phyloP scores from a whole-genome alignment of 1,140 invertebrate genomes.

The Macrobrachium rosenbergii region DNA sequence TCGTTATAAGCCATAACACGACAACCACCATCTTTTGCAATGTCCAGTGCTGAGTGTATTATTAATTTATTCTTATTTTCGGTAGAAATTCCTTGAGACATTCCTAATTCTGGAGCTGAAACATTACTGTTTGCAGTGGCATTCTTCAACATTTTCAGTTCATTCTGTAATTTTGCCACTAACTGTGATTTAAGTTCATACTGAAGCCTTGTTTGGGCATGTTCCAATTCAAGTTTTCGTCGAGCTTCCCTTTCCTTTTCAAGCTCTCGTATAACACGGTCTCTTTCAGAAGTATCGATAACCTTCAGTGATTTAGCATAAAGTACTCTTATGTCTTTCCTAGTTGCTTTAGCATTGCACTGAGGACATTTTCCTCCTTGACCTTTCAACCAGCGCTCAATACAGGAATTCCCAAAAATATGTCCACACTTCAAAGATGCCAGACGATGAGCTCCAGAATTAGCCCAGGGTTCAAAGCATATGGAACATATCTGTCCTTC shows the following conservation, averaged over 20 bases:
- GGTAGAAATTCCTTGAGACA: background rate
- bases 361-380: conserved; percentile 79
- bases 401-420: conserved; percentile 86
- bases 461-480: conserved; percentile 89
- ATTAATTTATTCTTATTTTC: conserved; percentile 19
- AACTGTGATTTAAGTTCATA: conserved; percentile 70
- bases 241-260: conserved; percentile 71
- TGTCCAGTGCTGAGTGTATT: conserved; percentile 23
- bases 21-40: conserved; percentile 76
- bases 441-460: conserved; percentile 85
- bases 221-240: conserved; percentile 72
- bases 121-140: background rate
- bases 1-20: conserved; percentile 82
- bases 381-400: conserved; percentile 81
- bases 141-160: conserved; percentile 42
- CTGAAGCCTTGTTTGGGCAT: conserved; percentile 68
- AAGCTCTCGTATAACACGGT: conserved; percentile 74
- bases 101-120: background rate
- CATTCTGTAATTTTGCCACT: conserved; percentile 67
- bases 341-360: conserved; percentile 84
- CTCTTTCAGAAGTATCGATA: conserved; percentile 78
- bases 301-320: conserved; percentile 77
- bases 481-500: conserved; percentile 85
- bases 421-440: conserved; percentile 90
- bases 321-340: conserved; percentile 82